Evolutionary conservation across 2,888 invertebrate species (phyloP).

Genomic region (Peribatodes rhomboidaria): DNA sequence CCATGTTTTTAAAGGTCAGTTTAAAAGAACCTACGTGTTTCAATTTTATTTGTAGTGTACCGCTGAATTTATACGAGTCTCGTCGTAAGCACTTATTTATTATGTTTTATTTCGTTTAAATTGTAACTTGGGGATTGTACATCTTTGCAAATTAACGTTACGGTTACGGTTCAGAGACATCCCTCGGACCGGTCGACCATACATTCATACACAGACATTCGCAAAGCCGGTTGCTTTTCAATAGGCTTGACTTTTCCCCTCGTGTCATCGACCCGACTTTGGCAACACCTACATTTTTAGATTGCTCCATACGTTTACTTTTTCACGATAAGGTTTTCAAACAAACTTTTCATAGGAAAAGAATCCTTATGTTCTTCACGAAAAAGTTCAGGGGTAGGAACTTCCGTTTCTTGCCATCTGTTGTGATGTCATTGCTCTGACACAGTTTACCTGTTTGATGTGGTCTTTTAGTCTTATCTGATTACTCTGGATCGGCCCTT

Average conservation of each 20-base stretch:
- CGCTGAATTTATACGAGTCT: constrained; percentile 3
- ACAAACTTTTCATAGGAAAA: constrained; percentile 13
- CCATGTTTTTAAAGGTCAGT: not conserved
- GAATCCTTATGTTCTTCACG: constrained; percentile 30
- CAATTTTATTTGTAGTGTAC: not conserved
- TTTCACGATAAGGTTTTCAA: constrained; percentile 30
- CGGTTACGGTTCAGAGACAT: constrained; percentile 53
- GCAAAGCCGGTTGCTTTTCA: constrained; percentile 48
- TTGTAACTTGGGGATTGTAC: constrained; percentile 40
- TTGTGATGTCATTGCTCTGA: constrained; percentile 57
- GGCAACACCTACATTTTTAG: constrained; percentile 47
- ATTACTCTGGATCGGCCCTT: constrained; percentile 51
- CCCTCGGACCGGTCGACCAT: constrained; percentile 56
- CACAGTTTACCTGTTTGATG: constrained; percentile 61
- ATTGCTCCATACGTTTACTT: constrained; percentile 38
- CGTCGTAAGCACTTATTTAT: constrained; percentile 9
- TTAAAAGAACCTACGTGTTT: not conserved
- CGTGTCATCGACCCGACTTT: constrained; percentile 44
- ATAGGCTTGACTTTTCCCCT: constrained; percentile 52
- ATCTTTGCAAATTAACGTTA: constrained; percentile 39
- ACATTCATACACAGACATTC: constrained; percentile 35
- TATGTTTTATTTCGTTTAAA: constrained; percentile 23
- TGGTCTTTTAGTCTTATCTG: constrained; percentile 56
- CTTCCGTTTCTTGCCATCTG: constrained; percentile 32
- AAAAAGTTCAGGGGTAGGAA: constrained; percentile 33